phyloP scores from a whole-genome alignment of 2,797 vertebrate genomes.

The Rousettus madagascariensis region DNA sequence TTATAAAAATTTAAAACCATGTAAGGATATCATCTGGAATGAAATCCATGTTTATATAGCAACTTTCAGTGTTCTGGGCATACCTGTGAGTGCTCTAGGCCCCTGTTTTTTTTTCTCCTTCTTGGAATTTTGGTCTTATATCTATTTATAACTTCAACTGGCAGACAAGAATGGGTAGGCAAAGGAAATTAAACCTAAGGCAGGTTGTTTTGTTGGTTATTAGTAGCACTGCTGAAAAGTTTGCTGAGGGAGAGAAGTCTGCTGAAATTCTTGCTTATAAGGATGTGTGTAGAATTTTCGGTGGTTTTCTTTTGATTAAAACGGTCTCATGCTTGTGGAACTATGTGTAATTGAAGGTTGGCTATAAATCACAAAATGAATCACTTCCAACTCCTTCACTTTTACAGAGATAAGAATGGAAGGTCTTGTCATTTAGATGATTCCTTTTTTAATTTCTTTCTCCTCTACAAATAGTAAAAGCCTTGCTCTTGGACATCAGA shows the following conservation, averaged over 20 bases:
- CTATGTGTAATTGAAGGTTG: not conserved
- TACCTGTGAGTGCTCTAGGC: not conserved
- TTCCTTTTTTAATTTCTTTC: not conserved
- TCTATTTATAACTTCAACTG: not conserved
- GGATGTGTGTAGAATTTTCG: not conserved
- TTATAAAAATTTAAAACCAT: not conserved
- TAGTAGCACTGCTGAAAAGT: not conserved
- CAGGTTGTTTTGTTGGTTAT: not conserved
- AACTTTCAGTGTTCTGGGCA: not conserved
- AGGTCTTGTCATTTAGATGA: not conserved
- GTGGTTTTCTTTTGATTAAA: conserved; percentile 40
- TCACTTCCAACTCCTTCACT: conserved; percentile 17
- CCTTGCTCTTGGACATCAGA: conserved; percentile 41
- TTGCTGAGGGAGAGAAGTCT: not conserved
- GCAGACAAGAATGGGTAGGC: not conserved
- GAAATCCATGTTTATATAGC: not conserved
- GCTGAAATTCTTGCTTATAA: not conserved
- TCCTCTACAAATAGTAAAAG: not conserved
- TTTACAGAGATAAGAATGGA: conserved; percentile 27
- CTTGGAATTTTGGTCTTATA: conserved; percentile 8
- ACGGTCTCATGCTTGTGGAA: not conserved
- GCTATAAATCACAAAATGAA: conserved; percentile 13
- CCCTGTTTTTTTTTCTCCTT: not conserved
- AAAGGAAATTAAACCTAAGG: not conserved
- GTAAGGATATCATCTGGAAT: not conserved